Evolutionary conservation across 1,140 invertebrate genomes (phyloP).

Genomic region (Danaus plexippus): DNA sequence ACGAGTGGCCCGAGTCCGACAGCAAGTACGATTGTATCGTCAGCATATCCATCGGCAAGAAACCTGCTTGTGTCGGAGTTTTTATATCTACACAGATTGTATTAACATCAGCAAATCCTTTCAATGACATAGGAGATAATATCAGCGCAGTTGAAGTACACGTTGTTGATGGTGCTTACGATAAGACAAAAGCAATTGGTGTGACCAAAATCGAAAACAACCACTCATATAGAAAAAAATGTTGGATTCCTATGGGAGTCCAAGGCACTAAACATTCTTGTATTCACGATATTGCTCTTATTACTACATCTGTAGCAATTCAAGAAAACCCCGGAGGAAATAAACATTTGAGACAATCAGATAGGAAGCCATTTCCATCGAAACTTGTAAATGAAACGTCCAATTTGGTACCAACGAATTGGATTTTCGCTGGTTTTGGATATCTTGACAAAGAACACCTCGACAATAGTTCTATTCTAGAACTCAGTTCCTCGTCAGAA

Average conservation of each 20-base stretch:
- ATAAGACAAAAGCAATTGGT: background rate
- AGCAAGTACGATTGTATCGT: too few relatives aligned
- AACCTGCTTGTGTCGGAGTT: background rate
- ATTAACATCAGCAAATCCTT: background rate
- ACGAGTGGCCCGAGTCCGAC: too few relatives aligned
- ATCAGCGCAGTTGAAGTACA: background rate
- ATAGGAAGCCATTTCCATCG: background rate
- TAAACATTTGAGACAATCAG: background rate
- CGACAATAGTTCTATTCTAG: conserved; percentile 7
- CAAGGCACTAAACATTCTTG: background rate
- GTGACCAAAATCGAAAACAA: background rate
- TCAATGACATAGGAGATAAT: background rate
- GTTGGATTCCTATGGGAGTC: background rate
- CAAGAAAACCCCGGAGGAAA: too few relatives aligned
- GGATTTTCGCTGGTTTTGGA: conserved; percentile 18
- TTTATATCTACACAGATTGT: background rate
- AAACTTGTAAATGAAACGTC: background rate
- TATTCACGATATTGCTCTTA: conserved; percentile 5
- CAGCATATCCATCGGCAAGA: too few relatives aligned
- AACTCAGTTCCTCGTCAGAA: conserved; percentile 1
- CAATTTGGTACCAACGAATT: background rate
- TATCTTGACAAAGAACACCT: conserved; percentile 14
- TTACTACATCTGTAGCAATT: too few relatives aligned
- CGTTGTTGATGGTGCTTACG: background rate
- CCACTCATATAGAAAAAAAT: background rate